A percentile compares a stretch with the other conserved stretches of the same genome.
These are phyloP conservation scores for Theropithecus gelada DNA, from an alignment of 2,113 vertebrate genomes.

Conservation along the genomic window DNA sequence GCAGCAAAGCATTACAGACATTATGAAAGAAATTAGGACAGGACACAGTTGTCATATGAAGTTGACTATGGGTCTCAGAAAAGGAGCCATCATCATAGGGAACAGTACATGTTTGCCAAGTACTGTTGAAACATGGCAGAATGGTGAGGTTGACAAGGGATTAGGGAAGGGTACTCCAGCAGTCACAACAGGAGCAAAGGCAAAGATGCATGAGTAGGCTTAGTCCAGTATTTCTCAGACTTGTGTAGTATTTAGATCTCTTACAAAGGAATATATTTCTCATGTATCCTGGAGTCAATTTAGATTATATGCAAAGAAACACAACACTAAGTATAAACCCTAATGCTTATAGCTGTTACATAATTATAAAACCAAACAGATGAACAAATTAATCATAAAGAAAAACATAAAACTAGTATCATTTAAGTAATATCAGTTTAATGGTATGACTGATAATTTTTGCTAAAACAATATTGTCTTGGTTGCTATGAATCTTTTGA, in stretches of 20 bases:
- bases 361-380: slow-evolving; percentile 8
- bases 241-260: not conserved
- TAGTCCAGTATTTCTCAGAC: not conserved
- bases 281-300: not conserved
- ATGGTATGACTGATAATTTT: not conserved
- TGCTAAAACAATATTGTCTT: not conserved
- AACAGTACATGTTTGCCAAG: not conserved
- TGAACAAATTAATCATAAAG: not conserved
- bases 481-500: not conserved
- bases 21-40: not conserved
- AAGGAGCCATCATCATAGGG: not conserved
- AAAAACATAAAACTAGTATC: not conserved
- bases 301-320: not conserved
- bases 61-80: not conserved
- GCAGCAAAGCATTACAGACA: not conserved
- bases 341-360: not conserved
- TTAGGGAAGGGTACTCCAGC: not conserved
- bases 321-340: not conserved
- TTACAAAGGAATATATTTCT: not conserved
- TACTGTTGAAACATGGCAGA: not conserved
- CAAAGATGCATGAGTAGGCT: not conserved
- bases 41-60: not conserved
- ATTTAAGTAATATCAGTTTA: not conserved
- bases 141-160: not conserved
- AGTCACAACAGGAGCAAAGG: not conserved